These are phyloP conservation scores for Hoplostethus atlanticus DNA, from an alignment of 2,797 vertebrate genomes.

Conservation along the genomic window DNA sequence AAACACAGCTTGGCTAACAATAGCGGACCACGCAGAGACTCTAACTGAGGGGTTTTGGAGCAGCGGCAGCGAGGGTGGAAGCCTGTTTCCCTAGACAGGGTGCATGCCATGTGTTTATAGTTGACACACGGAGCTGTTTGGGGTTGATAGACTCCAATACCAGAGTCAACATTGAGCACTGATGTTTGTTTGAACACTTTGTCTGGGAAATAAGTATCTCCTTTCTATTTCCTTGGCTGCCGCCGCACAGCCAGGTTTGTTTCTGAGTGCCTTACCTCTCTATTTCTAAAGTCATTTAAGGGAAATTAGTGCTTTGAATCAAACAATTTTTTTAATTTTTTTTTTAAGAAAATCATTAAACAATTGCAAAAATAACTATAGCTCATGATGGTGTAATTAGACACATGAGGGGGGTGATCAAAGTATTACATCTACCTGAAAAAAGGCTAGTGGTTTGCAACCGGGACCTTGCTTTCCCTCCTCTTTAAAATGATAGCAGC, in stretches of 20 bases:
- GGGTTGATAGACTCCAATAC: slow-evolving; percentile 71
- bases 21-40: not conserved
- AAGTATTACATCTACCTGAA: slow-evolving; percentile 71
- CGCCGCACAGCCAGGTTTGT: not conserved
- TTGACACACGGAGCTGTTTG: slow-evolving; percentile 76
- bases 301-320: not conserved
- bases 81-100: slow-evolving; percentile 40
- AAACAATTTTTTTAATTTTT: not conserved
- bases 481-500: slow-evolving; percentile 77
- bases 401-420: slow-evolving; percentile 64
- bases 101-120: slow-evolving; percentile 70
- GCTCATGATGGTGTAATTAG: slow-evolving; percentile 58
- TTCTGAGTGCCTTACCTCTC: not conserved
- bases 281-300: not conserved
- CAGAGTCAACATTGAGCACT: slow-evolving; percentile 66
- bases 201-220: slow-evolving; percentile 49
- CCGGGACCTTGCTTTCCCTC: slow-evolving; percentile 65
- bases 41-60: slow-evolving; percentile 19
- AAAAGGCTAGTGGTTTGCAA: slow-evolving; percentile 68
- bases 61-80: slow-evolving; percentile 15
- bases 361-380: slow-evolving; percentile 22
- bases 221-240: slow-evolving; percentile 35
- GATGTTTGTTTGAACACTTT: slow-evolving; percentile 69
- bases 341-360: slow-evolving; percentile 6
- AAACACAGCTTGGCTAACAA: not conserved